Evolutionary conservation across 2,113 vertebrate species (phyloP), one percentile per base, ranked within the genome.

Genomic region (Todiramphus saurophagus): DNA sequence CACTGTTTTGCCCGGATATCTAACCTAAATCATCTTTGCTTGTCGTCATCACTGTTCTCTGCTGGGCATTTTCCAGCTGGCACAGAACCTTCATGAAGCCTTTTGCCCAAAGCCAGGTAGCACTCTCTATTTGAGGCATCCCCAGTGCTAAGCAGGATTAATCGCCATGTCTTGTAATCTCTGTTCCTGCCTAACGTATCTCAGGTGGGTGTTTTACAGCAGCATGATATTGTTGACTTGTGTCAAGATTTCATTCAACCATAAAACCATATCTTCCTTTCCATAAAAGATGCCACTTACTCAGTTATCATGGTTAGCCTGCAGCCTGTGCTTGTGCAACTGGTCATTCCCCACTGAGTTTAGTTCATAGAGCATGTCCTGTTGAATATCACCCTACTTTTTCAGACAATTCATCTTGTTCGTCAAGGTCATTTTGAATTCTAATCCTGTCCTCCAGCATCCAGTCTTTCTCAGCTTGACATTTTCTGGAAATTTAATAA

Each of bases 381-480:
- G 5, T 35, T 84, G 80, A 87, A 89, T 44, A 79, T 19, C 4
- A 20, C 27, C 30, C 14, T 60, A 5, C 60, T 79, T 90, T 92
- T 84, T 75, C 74, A 63, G 60, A 70, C 33, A 72, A 46, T 84
- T 89, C 79, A 72, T 80, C 28, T 28, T 33, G 46, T 53, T 86
- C 83, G 67, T 81, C 77, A 87, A 77, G 58, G 37, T 41, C 25
- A 91, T 96, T 95, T 91, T 89, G 58, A 41, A 93, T 87, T 94
- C 93, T 89, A 76, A 64, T 75, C 77, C 77, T 81, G 28, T 72
- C 56, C 51, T 89, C 35, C 4, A 51, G 37, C 59, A 59, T 31
- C 21, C 13, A 53, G 62, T n/a, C 51, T 82, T 92, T 93, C 74
- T 79, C 74, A 79, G 28, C 23, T 64, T 91, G 66, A 84, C 63